phyloP scores from a whole-genome alignment of 2,113 vertebrate species.

The Corydoras sp. region DNA sequence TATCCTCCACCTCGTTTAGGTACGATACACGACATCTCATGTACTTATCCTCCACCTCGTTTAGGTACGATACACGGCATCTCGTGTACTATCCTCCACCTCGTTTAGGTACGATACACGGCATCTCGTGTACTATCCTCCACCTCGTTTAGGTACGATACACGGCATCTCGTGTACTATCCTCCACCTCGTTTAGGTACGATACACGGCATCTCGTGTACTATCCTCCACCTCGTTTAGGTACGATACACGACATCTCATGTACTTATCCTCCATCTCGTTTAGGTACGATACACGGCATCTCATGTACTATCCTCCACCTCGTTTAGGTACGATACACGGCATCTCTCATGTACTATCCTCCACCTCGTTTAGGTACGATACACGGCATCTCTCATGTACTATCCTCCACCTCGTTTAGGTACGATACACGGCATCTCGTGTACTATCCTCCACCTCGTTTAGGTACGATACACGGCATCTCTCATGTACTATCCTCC shows the following conservation, averaged over 20 bases:
- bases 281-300: too few relatives aligned
- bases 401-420: too few relatives aligned
- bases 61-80: neutral
- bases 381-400: too few relatives aligned
- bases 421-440: neutral
- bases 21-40: slow-evolving; percentile 53
- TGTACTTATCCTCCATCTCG: neutral
- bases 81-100: neutral
- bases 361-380: neutral
- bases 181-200: neutral
- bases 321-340: neutral
- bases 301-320: slow-evolving; percentile 66
- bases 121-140: slow-evolving; percentile 66
- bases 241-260: neutral
- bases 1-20: neutral
- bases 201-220: slow-evolving; percentile 67
- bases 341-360: neutral
- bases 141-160: neutral
- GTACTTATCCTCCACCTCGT: slow-evolving; percentile 52
- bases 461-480: neutral
- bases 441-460: neutral
- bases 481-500: neutral
- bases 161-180: neutral
- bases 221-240: neutral
- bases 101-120: too few relatives aligned